phyloP scores from a whole-genome alignment of 2,888 invertebrate genomes.

The Glyphotaelius pellucidus region DNA sequence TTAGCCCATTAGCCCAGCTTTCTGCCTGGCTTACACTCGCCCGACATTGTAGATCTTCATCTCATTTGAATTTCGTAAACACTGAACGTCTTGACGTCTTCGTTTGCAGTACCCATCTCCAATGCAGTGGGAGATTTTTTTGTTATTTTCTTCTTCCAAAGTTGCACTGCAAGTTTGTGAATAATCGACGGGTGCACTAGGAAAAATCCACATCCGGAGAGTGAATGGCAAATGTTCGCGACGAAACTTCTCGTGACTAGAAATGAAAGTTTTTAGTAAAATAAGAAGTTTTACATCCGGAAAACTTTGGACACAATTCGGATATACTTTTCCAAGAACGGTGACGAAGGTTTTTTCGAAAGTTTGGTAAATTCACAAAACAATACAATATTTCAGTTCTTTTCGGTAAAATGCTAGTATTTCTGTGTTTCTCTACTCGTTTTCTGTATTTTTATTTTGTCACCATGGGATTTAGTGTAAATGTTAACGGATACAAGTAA shows the following conservation, averaged over 20 bases:
- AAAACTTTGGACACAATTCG: conserved; percentile 20
- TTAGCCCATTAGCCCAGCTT: too few species aligned
- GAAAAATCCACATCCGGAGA: neutral
- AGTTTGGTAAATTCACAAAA: neutral
- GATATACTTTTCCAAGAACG: neutral
- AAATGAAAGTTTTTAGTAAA: conserved; percentile 5
- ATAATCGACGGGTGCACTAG: conserved; percentile 18
- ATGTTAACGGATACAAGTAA: too few species aligned
- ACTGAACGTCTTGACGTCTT: neutral
- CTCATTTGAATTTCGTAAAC: too few species aligned
- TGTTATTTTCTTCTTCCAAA: conserved; percentile 1
- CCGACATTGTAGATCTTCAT: too few species aligned
- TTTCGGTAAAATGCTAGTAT: too few species aligned
- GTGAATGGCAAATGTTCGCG: conserved; percentile 13
- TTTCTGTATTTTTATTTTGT: neutral
- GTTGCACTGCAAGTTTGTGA: neutral
- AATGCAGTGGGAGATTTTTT: neutral
- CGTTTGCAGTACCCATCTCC: neutral
- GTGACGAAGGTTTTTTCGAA: neutral
- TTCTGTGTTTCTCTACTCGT: neutral
- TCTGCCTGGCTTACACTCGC: too few species aligned
- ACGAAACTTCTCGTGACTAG: conserved; percentile 13
- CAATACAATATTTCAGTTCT: neutral
- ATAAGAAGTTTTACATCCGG: neutral
- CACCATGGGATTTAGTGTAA: too few species aligned